Evolutionary conservation across 2,888 invertebrate species (phyloP).

Genomic region (Tuta absoluta): DNA sequence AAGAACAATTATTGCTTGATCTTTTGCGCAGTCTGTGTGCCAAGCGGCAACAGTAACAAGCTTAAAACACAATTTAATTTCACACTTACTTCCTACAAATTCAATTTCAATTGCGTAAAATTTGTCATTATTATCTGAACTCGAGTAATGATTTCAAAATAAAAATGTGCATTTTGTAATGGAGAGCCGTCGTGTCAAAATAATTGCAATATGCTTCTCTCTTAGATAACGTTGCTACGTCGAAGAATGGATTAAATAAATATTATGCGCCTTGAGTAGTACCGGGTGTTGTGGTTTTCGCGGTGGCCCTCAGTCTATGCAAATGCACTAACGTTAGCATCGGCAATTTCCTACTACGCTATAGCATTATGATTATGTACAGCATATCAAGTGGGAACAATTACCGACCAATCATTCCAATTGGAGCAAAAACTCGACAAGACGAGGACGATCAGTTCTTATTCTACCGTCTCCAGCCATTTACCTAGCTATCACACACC

Average conservation of each 20-base stretch:
- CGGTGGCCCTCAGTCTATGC: conserved; percentile 50
- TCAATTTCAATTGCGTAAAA: conserved; percentile 36
- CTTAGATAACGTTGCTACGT: conserved; percentile 28
- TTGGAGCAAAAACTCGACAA: conserved; percentile 15
- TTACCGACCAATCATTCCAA: conserved; percentile 12
- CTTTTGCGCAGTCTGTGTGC: conserved; percentile 19
- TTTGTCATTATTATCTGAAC: conserved; percentile 33
- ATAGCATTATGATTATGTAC: conserved; percentile 1
- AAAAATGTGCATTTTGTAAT: conserved; percentile 45
- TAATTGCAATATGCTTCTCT: conserved; percentile 44
- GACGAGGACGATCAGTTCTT: neutral
- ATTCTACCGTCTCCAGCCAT: conserved; percentile 21
- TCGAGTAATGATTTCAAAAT: conserved; percentile 43
- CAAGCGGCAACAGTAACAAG: neutral
- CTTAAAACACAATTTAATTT: conserved; percentile 5
- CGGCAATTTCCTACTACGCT: conserved; percentile 45
- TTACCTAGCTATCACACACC: neutral
- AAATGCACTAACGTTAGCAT: conserved; percentile 44
- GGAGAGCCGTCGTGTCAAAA: conserved; percentile 41
- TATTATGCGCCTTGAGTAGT: conserved; percentile 43
- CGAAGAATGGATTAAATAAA: conserved; percentile 35
- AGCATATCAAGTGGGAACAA: conserved; percentile 11
- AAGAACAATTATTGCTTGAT: conserved; percentile 12
- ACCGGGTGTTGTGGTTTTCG: conserved; percentile 36
- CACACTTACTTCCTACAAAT: conserved; percentile 1